Evolutionary conservation across 2,888 invertebrate species (phyloP), one percentile per base, ranked within the genome.

Genomic region (Thecophora atra): DNA sequence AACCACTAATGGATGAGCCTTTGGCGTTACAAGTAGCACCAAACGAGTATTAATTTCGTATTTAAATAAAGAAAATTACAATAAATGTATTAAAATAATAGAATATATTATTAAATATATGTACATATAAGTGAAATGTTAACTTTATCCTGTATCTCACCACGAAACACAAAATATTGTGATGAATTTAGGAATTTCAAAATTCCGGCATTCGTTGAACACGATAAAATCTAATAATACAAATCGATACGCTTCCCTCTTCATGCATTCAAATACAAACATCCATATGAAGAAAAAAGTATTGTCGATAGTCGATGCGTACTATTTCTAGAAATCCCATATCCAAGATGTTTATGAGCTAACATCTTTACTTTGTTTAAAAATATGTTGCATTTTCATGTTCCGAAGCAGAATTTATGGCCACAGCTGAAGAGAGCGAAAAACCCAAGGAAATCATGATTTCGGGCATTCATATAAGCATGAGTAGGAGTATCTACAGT

Each of bases 171-270:
- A 47, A 47, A 5, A 47, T 47, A n/a, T 47, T 60, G 26, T 60
- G 47, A n/a, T 37, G 26, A 52, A 51, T 26, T 65, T n/a, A 51
- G 30, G 30, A 42, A 58, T 44, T 68, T 60, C 26, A n/a, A 62
- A 60, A 58, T 62, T 60, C 60, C 62, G 60, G n/a, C 69, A 58
- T 24, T 60, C 58, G 69, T 69, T 69, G 69, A 44, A 60, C 58
- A 47, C 44, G 67, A 71, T 73, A 63, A 44, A 73, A 73, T 71
- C 73, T 71, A 71, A 71, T 37, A 66, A 71, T 73, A 64, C 54
- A 44, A 60, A 62, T 62, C 62, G 62, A 56, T 21, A 70, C 24
- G 44, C 51, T 37, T 51, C 30, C 63, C 64, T 54, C 24, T 21
- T 51, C 11, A 19, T 21, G 47, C 47, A 15, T n/a, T 4, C 15